Conservation (phyloP, 2,113 vertebrate species). For the Apeltes quadracus region DNA sequence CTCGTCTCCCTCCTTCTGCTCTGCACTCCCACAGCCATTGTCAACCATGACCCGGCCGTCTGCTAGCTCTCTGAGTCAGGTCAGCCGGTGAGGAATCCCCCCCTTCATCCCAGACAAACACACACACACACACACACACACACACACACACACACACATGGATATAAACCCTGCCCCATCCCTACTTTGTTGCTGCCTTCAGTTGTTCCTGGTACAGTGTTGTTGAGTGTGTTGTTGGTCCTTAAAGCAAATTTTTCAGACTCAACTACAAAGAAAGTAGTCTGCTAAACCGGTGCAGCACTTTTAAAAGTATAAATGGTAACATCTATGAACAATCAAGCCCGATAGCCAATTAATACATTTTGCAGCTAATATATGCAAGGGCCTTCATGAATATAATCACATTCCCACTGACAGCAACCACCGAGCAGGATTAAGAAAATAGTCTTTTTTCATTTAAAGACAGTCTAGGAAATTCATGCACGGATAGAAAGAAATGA, state of each 20-base stretch:
- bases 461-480: not conserved
- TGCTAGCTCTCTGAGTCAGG: conserved; percentile 70
- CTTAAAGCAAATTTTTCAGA: not conserved
- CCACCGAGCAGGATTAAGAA: conserved; percentile 15
- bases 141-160: conserved; percentile 15
- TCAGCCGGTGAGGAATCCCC: conserved; percentile 29
- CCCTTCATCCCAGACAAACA: conserved; percentile 18
- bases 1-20: conserved; percentile 15
- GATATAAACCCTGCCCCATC: conserved; percentile 39
- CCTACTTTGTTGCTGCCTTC: conserved; percentile 48
- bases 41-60: conserved; percentile 67
- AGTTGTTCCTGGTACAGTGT: conserved; percentile 10
- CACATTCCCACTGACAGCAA: conserved; percentile 17
- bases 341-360: conserved; percentile 38
- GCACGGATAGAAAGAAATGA: not conserved
- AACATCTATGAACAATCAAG: conserved; percentile 25
- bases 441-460: conserved; percentile 9
- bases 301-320: conserved; percentile 12
- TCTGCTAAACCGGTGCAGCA: conserved; percentile 10
- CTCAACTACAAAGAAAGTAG: not conserved
- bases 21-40: conserved; percentile 68
- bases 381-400: conserved; percentile 44
- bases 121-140: conserved; percentile 23
- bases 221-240: not conserved
- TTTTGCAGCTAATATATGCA: conserved; percentile 44